Evolutionary conservation across 2,797 vertebrate genomes (phyloP), one percentile per base, ranked within the genome.

Genomic region (Lepilemur septentrionalis): DNA sequence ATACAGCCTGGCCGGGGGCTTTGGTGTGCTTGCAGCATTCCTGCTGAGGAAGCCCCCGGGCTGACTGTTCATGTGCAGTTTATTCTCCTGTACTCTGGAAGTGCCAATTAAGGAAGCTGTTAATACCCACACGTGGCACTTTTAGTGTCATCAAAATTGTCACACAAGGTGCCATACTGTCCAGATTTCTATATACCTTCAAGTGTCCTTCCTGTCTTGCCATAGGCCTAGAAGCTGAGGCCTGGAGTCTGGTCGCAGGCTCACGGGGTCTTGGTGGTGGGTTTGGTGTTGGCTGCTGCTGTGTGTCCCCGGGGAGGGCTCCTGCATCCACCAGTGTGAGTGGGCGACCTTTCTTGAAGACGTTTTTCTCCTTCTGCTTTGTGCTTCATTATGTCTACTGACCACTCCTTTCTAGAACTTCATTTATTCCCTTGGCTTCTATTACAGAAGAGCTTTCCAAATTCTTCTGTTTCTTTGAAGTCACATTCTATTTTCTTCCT

Each of bases 151-250:
- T 25, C 2, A 55, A 18, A 43, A 52, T 14, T 32, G 48, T 85
- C 43, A n/a, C 7, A 7, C 52, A 18, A 46, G 63, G 38, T 28
- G 14, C 20, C 55, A 52, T 38, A 5, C 48, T n/a, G 30, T 57
- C 23, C 18, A 2, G 0, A 1, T 63, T 25, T 48, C 35, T 35
- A 2, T 8, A 0, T 50, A 14, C 5, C 41, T 9, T 12, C 0
- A 1, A 23, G 5, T 38, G 1, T 9, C 35, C 38, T 81, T 67
- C 13, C 28, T 38, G 4, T 23, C 32, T 73, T 35, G 7, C n/a
- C n/a, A 1, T 12, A 32, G 38, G 65, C 57, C 38, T 10, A 1
- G 52, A 67, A n/a, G 30, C 38, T n/a, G 10, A 46, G 59, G 22
- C 57, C 48, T 5, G 22, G 52, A 23, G 43, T 38, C 4, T 8